Evolutionary conservation across 2,113 vertebrate species (phyloP), one percentile per base, ranked within the genome.

Genomic region (Cinclus cinclus): DNA sequence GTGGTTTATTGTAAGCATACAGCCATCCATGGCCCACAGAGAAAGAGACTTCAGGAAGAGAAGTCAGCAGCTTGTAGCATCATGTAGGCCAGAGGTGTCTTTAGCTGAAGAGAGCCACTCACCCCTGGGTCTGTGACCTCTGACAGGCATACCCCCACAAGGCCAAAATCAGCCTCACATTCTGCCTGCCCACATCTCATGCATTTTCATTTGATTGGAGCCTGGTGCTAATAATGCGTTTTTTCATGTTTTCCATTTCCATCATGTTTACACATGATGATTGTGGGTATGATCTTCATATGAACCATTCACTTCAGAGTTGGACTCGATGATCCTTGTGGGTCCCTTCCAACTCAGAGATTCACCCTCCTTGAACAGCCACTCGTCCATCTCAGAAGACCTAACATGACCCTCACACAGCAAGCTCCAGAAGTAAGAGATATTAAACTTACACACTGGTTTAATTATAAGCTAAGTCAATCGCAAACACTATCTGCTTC

Each of bases 61-160:
- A 55, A 42, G 15, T 46, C n/a, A 50, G 39, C 1, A 3, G 30
- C 59, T 63, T 42, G 2, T 5, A 50, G 33, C 46, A 68, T 50
- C 52, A 42, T 0, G 0, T 2, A 46, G 25, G 22, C 19, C 53
- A 46, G 17, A 12, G 3, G 3, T 2, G 13, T 42, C 22, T 50
- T 78, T 1, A 53, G 17, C 28, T 41, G 22, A 55, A n/a, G 11
- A 80, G 10, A n/a, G 9, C 20, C 41, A 47, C 15, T 80, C 6
- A 23, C 1, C 7, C 39, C 37, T 13, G 8, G 6, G 28, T n/a
- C 47, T 59, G 44, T 28, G 35, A 82, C 21, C 49, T 64, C 59
- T 1, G 1, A 60, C 2, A 81, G 17, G 53, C 24, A 52, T 4
- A 39, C 0, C 2, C 7, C 6, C 7, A 6, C 3, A 73, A 49